A percentile compares a stretch with the other conserved stretches of the same genome.
These are phyloP conservation scores for Drosophila insularis DNA, from an alignment of 1,140 invertebrate species.

Conservation along the genomic window DNA sequence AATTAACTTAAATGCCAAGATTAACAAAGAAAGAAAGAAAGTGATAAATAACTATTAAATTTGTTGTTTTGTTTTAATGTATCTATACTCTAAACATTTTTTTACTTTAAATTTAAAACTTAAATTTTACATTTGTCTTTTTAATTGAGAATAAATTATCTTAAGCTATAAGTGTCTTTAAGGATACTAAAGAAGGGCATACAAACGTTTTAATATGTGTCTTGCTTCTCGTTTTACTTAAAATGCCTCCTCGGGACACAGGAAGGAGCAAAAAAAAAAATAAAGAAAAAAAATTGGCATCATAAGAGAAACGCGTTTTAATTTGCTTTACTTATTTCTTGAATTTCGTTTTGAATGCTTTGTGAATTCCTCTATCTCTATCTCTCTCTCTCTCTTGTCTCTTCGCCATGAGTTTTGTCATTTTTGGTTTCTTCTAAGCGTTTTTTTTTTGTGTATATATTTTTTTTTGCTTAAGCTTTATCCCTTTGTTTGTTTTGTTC, in stretches of 20 bases:
- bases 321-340: constrained; percentile 16
- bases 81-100: too few relatives aligned
- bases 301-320: constrained; percentile 16
- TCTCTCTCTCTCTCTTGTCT: neutral
- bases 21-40: too few relatives aligned
- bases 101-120: too few relatives aligned
- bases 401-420: neutral
- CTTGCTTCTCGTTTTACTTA: neutral
- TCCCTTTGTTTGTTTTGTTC: constrained; percentile 30
- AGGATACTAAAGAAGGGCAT: neutral
- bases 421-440: neutral
- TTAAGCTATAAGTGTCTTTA: too few relatives aligned
- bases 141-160: too few relatives aligned
- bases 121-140: too few relatives aligned
- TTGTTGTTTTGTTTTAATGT: too few relatives aligned
- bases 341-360: constrained; percentile 28
- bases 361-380: neutral
- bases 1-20: too few relatives aligned
- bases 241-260: neutral
- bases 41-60: too few relatives aligned
- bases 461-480: constrained; percentile 14
- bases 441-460: neutral
- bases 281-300: neutral
- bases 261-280: neutral
- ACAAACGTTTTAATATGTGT: neutral